phyloP scores from a whole-genome alignment of 2,888 invertebrate genomes.

The Agrotis segetum region DNA sequence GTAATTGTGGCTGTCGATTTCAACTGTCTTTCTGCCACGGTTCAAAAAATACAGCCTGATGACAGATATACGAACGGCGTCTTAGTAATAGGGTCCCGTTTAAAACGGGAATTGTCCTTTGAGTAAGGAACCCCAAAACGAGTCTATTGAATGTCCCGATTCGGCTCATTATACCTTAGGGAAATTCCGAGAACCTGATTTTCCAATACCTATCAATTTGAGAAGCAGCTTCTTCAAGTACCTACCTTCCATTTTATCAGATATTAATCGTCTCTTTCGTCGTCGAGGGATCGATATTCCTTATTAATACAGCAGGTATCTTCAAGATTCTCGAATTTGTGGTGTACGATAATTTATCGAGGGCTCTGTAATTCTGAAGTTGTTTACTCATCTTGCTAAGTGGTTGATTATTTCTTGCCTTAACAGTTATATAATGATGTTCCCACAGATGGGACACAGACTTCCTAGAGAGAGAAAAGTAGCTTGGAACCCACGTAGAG shows the following conservation, averaged over 20 bases:
- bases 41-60: too few relatives aligned
- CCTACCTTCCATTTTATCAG: neutral
- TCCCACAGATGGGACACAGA: neutral
- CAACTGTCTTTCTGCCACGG: too few relatives aligned
- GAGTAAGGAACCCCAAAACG: neutral
- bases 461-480: neutral
- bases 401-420: neutral
- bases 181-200: conserved; percentile 10
- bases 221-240: neutral
- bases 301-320: neutral
- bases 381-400: neutral
- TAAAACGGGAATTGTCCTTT: too few relatives aligned
- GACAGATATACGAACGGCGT: too few relatives aligned
- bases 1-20: too few relatives aligned
- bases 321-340: neutral
- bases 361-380: neutral
- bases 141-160: neutral
- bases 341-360: neutral
- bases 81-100: too few relatives aligned
- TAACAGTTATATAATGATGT: neutral
- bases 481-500: neutral
- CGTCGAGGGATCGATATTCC: neutral
- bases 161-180: neutral
- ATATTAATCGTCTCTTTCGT: neutral
- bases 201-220: neutral